Percentiles rank a stretch among this genome's conserved stretches.
These are phyloP conservation scores for Tympanoctomys barrerae DNA, from an alignment of 2,797 vertebrate species.

Conservation along the genomic window DNA sequence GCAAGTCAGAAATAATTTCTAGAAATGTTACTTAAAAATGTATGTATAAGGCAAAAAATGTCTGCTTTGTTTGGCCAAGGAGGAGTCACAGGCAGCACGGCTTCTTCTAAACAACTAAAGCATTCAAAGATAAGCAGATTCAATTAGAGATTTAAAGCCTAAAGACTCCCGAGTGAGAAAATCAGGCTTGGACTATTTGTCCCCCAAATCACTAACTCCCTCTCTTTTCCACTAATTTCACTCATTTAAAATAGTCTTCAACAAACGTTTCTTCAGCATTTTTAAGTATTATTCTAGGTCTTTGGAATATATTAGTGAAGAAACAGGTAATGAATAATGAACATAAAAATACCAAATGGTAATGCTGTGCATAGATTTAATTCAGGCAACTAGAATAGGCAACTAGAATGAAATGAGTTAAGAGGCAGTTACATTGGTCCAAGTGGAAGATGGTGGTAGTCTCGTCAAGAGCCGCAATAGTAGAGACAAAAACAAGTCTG, in stretches of 20 bases:
- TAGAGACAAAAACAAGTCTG: neutral
- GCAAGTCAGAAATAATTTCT: slow-evolving; percentile 52
- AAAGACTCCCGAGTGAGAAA: neutral
- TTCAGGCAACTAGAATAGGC: slow-evolving; percentile 22
- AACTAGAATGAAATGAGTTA: slow-evolving; percentile 12
- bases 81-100: neutral
- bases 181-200: neutral
- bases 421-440: neutral
- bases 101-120: neutral
- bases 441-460: neutral
- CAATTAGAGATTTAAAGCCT: neutral
- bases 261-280: neutral
- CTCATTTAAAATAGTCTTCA: slow-evolving; percentile 5
- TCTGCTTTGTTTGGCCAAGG: neutral
- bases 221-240: slow-evolving; percentile 45
- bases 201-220: neutral
- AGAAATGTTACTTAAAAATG: slow-evolving; percentile 41
- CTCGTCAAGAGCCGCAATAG: neutral
- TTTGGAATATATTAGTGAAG: neutral
- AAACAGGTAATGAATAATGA: slow-evolving; percentile 5
- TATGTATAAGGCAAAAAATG: slow-evolving; percentile 27
- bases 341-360: neutral
- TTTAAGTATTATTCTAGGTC: neutral
- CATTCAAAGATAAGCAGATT: neutral
- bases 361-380: slow-evolving; percentile 21